A percentile compares a stretch with the other conserved stretches of the same genome.
These are phyloP conservation scores for Austrofundulus limnaeus DNA, from an alignment of 2,113 vertebrate species.

Conservation along the genomic window DNA sequence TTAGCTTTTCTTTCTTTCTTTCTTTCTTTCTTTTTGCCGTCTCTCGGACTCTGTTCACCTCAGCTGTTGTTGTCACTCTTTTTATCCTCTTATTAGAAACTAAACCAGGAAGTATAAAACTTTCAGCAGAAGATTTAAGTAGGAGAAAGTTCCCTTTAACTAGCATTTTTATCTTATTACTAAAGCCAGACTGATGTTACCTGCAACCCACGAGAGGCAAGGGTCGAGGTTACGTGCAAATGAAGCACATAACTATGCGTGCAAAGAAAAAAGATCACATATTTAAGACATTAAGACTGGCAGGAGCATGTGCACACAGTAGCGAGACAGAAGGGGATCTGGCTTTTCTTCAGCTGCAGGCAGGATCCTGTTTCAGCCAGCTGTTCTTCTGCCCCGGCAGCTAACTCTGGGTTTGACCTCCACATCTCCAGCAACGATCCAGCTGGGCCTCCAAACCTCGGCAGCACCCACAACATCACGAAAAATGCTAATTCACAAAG, in stretches of 20 bases:
- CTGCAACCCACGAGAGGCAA: constrained; percentile 15
- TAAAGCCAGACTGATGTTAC: constrained; percentile 5
- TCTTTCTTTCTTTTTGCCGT: constrained; percentile 5
- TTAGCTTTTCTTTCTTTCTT: background rate
- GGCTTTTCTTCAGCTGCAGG: constrained; percentile 54
- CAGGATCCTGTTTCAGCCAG: constrained; percentile 44
- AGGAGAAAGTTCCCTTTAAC: constrained; percentile 24
- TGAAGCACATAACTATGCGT: constrained; percentile 18
- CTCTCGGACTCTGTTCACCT: background rate
- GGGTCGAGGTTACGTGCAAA: constrained; percentile 43
- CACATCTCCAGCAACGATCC: constrained; percentile 51
- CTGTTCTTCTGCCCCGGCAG: constrained; percentile 63
- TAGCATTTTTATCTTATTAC: constrained; percentile 8
- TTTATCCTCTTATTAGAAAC: constrained; percentile 10
- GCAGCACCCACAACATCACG: constrained; percentile 33
- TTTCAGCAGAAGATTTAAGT: constrained; percentile 6
- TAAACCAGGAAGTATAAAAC: constrained; percentile 5
- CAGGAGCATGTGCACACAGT: constrained; percentile 19
- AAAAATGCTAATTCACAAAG: constrained; percentile 36
- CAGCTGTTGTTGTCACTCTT: background rate
- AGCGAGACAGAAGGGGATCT: constrained; percentile 32
- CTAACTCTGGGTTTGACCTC: constrained; percentile 58
- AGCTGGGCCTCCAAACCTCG: constrained; percentile 60
- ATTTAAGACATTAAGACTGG: constrained; percentile 24
- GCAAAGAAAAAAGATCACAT: constrained; percentile 40